Conservation (phyloP, 2,888 invertebrate genomes). For the Scaptomyza tumidula region DNA sequence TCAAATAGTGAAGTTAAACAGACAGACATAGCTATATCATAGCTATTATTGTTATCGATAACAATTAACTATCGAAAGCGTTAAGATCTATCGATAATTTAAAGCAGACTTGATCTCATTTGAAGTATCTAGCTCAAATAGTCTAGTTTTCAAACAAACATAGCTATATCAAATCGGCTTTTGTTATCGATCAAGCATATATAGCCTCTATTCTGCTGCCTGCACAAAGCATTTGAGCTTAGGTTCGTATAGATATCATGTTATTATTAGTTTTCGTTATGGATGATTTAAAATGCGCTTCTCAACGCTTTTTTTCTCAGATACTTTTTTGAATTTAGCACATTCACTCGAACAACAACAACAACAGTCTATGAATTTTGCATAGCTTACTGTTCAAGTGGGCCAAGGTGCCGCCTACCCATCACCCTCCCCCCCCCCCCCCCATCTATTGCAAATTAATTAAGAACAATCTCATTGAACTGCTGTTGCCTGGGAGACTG, state of each 20-base stretch:
- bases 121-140: no score
- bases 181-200: no score
- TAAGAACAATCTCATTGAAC: slow-evolving; percentile 20
- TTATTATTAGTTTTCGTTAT: background rate
- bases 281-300: background rate
- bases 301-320: background rate
- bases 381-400: background rate
- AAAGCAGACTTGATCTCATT: no score
- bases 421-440: background rate
- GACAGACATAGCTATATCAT: no score
- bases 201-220: no score
- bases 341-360: background rate
- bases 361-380: background rate
- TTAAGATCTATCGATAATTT: background rate
- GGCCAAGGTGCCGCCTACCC: background rate
- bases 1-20: no score
- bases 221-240: no score
- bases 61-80: no score
- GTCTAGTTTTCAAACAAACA: no score
- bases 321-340: background rate
- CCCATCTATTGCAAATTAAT: background rate
- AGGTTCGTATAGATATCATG: no score
- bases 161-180: no score
- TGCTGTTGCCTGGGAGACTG: slow-evolving; percentile 7
- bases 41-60: no score